Percentiles rank a stretch among this genome's conserved stretches.
Evolutionary conservation across 2,888 invertebrate genomes (phyloP).

Genomic region (Tribolium freemani): DNA sequence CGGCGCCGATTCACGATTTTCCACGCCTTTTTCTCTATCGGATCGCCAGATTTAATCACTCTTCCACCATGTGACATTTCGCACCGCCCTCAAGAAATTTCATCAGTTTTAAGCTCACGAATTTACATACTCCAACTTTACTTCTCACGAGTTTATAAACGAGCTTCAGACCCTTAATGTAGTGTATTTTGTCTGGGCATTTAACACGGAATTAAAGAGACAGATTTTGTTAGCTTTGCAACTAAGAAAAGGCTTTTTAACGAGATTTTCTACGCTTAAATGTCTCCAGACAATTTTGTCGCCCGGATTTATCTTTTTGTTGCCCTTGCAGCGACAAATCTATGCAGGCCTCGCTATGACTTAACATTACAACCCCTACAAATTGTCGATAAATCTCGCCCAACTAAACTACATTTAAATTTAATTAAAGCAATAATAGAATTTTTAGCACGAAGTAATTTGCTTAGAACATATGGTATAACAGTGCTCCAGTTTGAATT

Average conservation of each 20-base stretch:
- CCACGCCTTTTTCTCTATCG: neutral
- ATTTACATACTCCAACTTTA: conserved; percentile 38
- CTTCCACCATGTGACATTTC: conserved; percentile 31
- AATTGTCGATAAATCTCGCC: neutral
- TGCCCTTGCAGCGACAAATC: conserved; percentile 2
- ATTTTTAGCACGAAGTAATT: neutral
- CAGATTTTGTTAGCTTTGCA: conserved; percentile 59
- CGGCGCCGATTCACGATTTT: conserved; percentile 23
- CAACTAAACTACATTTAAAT: neutral
- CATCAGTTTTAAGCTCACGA: conserved; percentile 48
- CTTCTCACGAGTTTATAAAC: conserved; percentile 53
- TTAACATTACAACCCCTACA: neutral
- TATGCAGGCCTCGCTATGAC: neutral
- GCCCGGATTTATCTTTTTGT: conserved; percentile 30
- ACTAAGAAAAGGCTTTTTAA: conserved; percentile 55
- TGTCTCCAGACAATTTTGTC: conserved; percentile 48
- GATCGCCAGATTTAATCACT: conserved; percentile 20
- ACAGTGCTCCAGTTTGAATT: neutral
- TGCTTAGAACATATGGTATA: neutral
- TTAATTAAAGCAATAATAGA: neutral
- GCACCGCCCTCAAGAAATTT: conserved; percentile 40
- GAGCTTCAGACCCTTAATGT: conserved; percentile 56
- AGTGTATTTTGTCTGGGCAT: conserved; percentile 56
- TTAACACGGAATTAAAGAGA: conserved; percentile 59
- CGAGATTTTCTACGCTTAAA: conserved; percentile 55